Evolutionary conservation across 2,888 invertebrate genomes (phyloP), one percentile per base, ranked within the genome.

Genomic region (Nipponacmea schrenckii): DNA sequence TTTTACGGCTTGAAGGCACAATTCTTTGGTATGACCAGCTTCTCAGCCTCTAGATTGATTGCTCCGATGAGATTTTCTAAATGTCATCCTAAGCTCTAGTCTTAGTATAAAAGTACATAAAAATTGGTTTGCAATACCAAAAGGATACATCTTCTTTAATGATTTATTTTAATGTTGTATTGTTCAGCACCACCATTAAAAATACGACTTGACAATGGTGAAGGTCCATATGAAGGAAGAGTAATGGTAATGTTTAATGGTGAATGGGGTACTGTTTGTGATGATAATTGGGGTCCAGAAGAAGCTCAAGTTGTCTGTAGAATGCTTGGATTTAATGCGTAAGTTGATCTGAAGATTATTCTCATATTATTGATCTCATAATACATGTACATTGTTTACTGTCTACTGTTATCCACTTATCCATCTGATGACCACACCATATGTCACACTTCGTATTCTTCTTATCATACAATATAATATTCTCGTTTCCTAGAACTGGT

Each of bases 221-320:
- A 63, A 44, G 39, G 27, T 15, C 27, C 64, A 7, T 67, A 70
- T 62, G 67, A 64, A n/a, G 73, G 73, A 15, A 70, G 70, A 26
- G 73, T 73, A 17, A 70, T 56, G 20, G 50, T 73, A 20, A 46
- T 48, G 2, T 70, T 67, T 50, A 70, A 67, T 27, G 64, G 27
- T 14, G 50, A 65, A 24, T 73, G 73, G 73, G 73, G 70, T 5
- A 67, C 70, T 14, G 62, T 73, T 1, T 73, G 73, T 56, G 73
- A 73, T 27, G 73, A 73, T 50, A 64, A 56, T 26, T 73, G 65
- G 63, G 68, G 64, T 45, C 15, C 45, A 20, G 46, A 24, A n/a
- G 70, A 70, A 64, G 67, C 73, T 8, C 48, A 26, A 15, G 67
- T 73, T 4, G 31, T 72, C n/a, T 72, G 72, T 46, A 17, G 56